Evolutionary conservation across 2,888 invertebrate genomes (phyloP).

Genomic region (Hypolimnas misippus): DNA sequence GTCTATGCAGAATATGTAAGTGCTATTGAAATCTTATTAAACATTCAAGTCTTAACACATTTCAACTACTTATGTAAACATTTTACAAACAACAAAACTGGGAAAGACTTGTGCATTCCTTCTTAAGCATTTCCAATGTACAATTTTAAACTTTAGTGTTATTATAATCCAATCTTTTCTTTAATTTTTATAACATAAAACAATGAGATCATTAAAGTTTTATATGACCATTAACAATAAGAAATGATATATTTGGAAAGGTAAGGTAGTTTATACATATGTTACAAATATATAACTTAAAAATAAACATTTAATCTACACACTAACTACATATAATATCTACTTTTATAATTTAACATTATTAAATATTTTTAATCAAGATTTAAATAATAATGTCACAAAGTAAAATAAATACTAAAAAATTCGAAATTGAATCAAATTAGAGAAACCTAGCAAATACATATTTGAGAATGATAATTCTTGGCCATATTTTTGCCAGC

Average conservation of each 20-base stretch:
- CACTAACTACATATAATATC: not conserved
- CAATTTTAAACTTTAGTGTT: not conserved
- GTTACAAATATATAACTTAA: not conserved
- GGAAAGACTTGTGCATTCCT: not conserved
- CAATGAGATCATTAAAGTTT: slow-evolving; percentile 2
- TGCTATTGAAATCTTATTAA: not conserved
- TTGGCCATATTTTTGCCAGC: no score
- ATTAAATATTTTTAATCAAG: not conserved
- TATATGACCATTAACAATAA: not conserved
- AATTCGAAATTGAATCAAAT: no score
- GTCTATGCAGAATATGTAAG: no score
- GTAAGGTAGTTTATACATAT: not conserved
- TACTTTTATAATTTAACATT: not conserved
- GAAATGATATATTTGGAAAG: not conserved
- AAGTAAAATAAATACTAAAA: not conserved
- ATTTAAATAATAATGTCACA: slow-evolving; percentile 2
- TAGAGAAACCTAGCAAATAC: no score
- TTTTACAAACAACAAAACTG: no score
- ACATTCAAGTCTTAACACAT: not conserved
- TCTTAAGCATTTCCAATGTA: not conserved
- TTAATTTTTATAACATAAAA: not conserved
- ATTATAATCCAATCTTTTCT: not conserved
- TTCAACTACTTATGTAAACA: no score
- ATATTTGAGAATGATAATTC: no score
- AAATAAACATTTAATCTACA: not conserved